Conservation (phyloP, 2,888 invertebrate genomes). For the Balanococcus diminutus region DNA sequence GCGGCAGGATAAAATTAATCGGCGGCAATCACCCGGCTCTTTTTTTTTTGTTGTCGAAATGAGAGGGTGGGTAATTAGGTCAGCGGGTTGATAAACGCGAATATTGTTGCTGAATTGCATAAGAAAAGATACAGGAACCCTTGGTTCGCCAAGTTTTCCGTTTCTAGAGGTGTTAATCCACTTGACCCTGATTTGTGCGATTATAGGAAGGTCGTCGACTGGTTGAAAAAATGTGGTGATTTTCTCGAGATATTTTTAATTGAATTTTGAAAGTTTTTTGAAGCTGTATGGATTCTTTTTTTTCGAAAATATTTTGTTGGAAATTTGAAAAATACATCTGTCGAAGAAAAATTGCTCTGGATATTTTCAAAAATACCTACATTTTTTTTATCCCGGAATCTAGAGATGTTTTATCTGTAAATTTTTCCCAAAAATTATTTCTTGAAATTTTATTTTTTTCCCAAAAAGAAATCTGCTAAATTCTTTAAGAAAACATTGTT, state of each 20-base stretch:
- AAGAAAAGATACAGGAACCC: neutral
- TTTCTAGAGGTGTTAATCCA: neutral
- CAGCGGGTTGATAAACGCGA: constrained; percentile 10
- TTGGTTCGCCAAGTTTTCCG: neutral
- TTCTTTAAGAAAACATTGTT: no score
- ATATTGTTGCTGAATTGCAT: neutral
- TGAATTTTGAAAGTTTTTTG: no score
- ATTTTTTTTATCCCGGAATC: no score
- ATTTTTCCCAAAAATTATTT: no score
- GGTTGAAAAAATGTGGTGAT: neutral
- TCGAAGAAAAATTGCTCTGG: no score
- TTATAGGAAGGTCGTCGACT: constrained; percentile 13
- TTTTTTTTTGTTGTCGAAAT: neutral
- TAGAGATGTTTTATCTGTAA: neutral
- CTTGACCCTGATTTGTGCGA: constrained; percentile 11
- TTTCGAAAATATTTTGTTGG: neutral
- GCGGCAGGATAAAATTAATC: neutral
- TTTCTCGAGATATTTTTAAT: neutral
- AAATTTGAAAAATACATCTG: no score
- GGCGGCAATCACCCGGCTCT: neutral
- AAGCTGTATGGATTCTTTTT: neutral
- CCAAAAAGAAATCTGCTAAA: no score
- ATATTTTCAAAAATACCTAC: no score
- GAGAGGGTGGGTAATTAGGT: neutral
- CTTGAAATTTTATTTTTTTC: no score